phyloP scores from a whole-genome alignment of 53 echinoderm and acorn worm species.

The Holothuria leucospilota region DNA sequence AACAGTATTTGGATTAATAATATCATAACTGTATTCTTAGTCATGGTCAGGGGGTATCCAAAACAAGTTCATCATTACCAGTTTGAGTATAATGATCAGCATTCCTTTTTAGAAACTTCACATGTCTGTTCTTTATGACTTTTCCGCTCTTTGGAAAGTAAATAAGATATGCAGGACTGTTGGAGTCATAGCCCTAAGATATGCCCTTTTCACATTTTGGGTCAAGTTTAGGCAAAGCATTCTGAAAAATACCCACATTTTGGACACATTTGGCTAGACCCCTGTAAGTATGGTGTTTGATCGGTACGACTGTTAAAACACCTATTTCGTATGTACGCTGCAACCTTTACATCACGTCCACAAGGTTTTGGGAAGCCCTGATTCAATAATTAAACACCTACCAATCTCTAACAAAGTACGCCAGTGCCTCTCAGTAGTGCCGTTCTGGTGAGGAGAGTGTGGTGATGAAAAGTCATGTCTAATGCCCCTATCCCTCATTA shows the following conservation, averaged over 20 bases:
- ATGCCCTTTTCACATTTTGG: slow-evolving; percentile 21
- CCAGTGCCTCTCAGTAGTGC: too few species aligned
- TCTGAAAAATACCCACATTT: slow-evolving; percentile 44
- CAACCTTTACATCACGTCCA: slow-evolving; percentile 53
- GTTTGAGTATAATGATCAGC: background rate
- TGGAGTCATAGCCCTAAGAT: slow-evolving; percentile 43
- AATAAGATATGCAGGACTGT: slow-evolving; percentile 51
- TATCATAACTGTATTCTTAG: background rate
- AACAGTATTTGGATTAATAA: background rate
- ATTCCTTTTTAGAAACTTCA: slow-evolving; percentile 3
- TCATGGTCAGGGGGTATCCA: background rate
- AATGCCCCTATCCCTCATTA: slow-evolving; percentile 2
- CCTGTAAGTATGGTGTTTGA: slow-evolving; percentile 19
- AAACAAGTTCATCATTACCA: background rate
- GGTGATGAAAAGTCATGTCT: slow-evolving; percentile 7
- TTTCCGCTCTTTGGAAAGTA: slow-evolving; percentile 24
- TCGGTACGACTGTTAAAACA: background rate
- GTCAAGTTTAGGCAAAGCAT: slow-evolving; percentile 56
- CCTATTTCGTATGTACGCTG: slow-evolving; percentile 52
- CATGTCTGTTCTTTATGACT: slow-evolving; percentile 27
- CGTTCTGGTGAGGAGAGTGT: too few species aligned
- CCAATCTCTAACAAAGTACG: slow-evolving; percentile 56
- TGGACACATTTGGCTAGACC: slow-evolving; percentile 26
- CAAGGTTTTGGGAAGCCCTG: slow-evolving; percentile 14
- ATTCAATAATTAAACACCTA: slow-evolving; percentile 41